Evolutionary conservation across 2,888 invertebrate species (phyloP).

Genomic region (Agonum fuliginosum): DNA sequence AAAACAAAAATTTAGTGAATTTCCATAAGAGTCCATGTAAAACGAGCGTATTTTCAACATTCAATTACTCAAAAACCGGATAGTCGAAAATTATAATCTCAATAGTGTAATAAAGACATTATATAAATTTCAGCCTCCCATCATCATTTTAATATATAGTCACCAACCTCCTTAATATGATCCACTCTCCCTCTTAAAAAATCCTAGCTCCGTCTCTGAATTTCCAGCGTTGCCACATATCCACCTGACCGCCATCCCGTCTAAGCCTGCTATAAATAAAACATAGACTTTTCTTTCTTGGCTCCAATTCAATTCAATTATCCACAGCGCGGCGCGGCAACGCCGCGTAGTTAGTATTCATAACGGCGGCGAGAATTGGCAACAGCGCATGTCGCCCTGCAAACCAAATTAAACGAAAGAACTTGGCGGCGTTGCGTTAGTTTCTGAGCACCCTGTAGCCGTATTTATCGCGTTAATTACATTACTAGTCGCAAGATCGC

Average conservation of each 20-base stretch:
- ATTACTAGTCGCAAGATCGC: slow-evolving; percentile 1
- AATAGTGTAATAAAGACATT: too few species aligned
- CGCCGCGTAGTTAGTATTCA: slow-evolving; percentile 55
- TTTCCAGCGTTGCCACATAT: neutral
- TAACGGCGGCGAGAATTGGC: slow-evolving; percentile 48
- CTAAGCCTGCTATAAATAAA: slow-evolving; percentile 42
- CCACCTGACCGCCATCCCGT: slow-evolving; percentile 3
- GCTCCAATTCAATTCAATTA: slow-evolving; percentile 58
- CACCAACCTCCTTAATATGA: too few species aligned
- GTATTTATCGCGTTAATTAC: slow-evolving; percentile 53
- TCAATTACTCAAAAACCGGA: too few species aligned
- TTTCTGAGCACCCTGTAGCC: slow-evolving; percentile 37
- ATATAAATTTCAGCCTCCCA: too few species aligned
- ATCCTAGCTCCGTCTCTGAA: too few species aligned
- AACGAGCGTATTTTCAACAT: too few species aligned
- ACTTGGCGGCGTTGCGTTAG: slow-evolving; percentile 32
- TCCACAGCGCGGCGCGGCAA: slow-evolving; percentile 38
- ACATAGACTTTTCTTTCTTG: slow-evolving; percentile 54
- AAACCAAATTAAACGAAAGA: slow-evolving; percentile 56
- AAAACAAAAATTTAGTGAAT: too few species aligned
- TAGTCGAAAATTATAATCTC: too few species aligned
- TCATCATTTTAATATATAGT: too few species aligned
- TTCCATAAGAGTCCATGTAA: too few species aligned
- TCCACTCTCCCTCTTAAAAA: too few species aligned
- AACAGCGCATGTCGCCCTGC: slow-evolving; percentile 44